Evolutionary conservation across 2,888 invertebrate genomes (phyloP).

Genomic region (Tuta absoluta): DNA sequence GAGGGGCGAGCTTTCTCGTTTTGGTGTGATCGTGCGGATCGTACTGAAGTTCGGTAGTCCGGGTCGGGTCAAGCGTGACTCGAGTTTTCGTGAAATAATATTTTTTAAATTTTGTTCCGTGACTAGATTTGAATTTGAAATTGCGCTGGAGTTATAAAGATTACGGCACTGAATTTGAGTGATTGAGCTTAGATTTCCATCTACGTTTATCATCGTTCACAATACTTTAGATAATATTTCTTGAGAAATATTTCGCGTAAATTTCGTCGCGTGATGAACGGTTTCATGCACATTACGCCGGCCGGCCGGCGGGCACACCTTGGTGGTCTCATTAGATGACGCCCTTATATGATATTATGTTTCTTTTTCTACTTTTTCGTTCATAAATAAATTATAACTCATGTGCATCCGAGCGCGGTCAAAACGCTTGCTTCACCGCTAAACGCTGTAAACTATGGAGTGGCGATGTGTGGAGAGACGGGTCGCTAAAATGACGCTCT

Average conservation of each 20-base stretch:
- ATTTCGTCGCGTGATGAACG: slow-evolving; percentile 53
- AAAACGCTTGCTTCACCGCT: slow-evolving; percentile 45
- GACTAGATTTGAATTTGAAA: slow-evolving; percentile 49
- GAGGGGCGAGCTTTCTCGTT: slow-evolving; percentile 42
- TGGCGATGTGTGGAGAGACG: slow-evolving; percentile 26
- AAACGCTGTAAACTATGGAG: slow-evolving; percentile 54
- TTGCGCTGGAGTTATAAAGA: slow-evolving; percentile 36
- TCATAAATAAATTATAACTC: slow-evolving; percentile 54
- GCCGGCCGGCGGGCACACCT: slow-evolving; percentile 38
- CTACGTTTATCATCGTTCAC: background rate
- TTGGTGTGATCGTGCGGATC: slow-evolving; percentile 42
- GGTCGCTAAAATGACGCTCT: slow-evolving; percentile 43
- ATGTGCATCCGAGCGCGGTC: slow-evolving; percentile 46
- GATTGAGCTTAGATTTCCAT: background rate
- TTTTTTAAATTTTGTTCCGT: slow-evolving; percentile 22
- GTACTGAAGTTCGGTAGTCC: slow-evolving; percentile 51
- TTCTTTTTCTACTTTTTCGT: slow-evolving; percentile 45
- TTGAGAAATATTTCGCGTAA: slow-evolving; percentile 17
- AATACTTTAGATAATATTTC: background rate
- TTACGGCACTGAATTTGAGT: slow-evolving; percentile 19
- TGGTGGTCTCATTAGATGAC: slow-evolving; percentile 72
- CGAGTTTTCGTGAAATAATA: slow-evolving; percentile 23
- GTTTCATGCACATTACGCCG: slow-evolving; percentile 61
- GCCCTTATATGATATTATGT: slow-evolving; percentile 47
- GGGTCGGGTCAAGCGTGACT: slow-evolving; percentile 28